These are phyloP conservation scores for Sialia sialis DNA, from an alignment of 2,113 vertebrate species.

Conservation along the genomic window DNA sequence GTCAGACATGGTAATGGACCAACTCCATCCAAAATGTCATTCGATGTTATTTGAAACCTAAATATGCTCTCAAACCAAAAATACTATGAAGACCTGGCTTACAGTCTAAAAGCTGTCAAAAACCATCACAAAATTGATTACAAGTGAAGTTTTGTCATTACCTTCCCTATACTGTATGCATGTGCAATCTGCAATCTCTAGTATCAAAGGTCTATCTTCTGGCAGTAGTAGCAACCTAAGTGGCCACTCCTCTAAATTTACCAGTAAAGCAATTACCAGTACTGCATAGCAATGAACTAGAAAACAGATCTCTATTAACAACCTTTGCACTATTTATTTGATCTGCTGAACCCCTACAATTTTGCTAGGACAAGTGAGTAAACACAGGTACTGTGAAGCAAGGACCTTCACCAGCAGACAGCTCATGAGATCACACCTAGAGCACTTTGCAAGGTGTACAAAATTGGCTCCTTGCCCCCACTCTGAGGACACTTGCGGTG, in stretches of 20 bases:
- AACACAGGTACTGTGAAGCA: neutral
- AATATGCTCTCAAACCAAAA: neutral
- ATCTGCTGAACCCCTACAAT: neutral
- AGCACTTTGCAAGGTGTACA: neutral
- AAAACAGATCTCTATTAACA: neutral
- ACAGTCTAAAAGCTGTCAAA: neutral
- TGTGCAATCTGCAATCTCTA: neutral
- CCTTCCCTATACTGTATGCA: neutral
- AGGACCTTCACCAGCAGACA: neutral
- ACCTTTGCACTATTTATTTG: neutral
- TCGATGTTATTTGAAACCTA: neutral
- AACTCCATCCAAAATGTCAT: neutral
- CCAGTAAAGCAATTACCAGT: neutral
- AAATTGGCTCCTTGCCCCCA: neutral
- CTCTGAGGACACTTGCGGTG: neutral
- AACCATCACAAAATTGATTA: neutral
- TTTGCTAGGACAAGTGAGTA: neutral
- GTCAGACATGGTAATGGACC: neutral
- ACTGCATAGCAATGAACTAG: neutral
- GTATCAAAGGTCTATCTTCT: neutral
- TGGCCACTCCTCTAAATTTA: neutral
- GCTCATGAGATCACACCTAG: neutral
- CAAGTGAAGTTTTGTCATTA: neutral
- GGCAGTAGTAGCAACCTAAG: neutral
- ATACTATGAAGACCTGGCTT: neutral